Evolutionary conservation across 2,113 vertebrate genomes (phyloP).

Genomic region (Hippocampus zosterae): DNA sequence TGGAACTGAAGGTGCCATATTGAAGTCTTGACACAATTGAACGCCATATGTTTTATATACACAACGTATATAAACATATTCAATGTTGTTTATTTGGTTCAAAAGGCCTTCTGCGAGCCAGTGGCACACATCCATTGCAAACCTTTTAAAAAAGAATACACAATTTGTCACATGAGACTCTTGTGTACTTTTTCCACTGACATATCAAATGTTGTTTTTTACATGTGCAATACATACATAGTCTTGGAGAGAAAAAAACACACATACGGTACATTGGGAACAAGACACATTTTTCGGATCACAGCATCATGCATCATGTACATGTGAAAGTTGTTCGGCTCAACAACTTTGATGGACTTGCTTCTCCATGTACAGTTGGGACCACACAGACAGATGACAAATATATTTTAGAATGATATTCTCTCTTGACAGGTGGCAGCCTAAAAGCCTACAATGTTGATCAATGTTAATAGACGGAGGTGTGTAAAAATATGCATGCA

Average conservation of each 20-base stretch:
- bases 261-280: constrained; percentile 32
- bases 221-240: constrained; percentile 22
- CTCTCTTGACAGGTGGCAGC: constrained; percentile 54
- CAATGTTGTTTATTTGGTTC: constrained; percentile 44
- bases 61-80: constrained; percentile 74
- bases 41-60: constrained; percentile 74
- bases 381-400: constrained; percentile 85
- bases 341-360: constrained; percentile 81
- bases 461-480: not conserved
- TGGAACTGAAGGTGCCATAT: constrained; percentile 68
- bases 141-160: constrained; percentile 80
- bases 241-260: constrained; percentile 25
- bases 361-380: constrained; percentile 92
- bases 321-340: constrained; percentile 86
- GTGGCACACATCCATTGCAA: constrained; percentile 79
- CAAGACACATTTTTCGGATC: constrained; percentile 47
- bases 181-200: constrained; percentile 76
- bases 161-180: constrained; percentile 70
- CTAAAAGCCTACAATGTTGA: not conserved
- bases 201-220: constrained; percentile 18
- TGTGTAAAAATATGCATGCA: constrained; percentile 25
- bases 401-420: constrained; percentile 99
- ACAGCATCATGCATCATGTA: constrained; percentile 87
- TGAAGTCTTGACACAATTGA: constrained; percentile 50
- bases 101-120: constrained; percentile 46